Percentiles rank a stretch among this genome's conserved stretches.
phyloP scores from a whole-genome alignment of 2,888 invertebrate genomes.

The Sicus ferrugineus region DNA sequence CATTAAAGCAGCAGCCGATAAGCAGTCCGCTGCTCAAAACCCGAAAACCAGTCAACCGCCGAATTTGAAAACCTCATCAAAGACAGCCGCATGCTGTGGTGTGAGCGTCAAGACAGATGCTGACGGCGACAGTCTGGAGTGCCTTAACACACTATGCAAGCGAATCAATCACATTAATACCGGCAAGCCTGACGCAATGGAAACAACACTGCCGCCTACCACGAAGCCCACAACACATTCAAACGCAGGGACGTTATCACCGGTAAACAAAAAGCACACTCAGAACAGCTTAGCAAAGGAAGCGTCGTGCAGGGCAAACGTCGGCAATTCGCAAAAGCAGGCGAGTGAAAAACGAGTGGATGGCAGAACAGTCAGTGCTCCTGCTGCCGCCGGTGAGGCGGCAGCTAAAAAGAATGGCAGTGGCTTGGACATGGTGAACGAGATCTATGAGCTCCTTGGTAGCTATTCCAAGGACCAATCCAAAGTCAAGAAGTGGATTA shows the following conservation, averaged over 20 bases:
- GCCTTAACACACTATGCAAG: conserved; percentile 56
- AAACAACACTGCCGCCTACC: conserved; percentile 32
- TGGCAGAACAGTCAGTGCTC: conserved; percentile 16
- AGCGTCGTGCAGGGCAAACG: neutral
- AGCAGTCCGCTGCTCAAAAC: conserved; percentile 31
- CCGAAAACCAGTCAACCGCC: conserved; percentile 39
- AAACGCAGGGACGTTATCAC: neutral
- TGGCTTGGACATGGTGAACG: conserved; percentile 55
- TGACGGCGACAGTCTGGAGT: conserved; percentile 55
- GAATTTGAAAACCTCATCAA: conserved; percentile 40
- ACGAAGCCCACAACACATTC: conserved; percentile 38
- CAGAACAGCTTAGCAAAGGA: conserved; percentile 13
- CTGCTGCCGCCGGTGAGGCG: conserved; percentile 4
- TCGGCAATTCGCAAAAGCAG: neutral
- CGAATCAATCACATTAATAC: conserved; percentile 48
- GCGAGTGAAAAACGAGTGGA: neutral
- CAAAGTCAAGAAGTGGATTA: conserved; percentile 60
- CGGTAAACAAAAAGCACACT: conserved; percentile 13
- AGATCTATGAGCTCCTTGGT: conserved; percentile 58
- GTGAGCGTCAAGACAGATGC: conserved; percentile 44
- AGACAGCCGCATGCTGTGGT: conserved; percentile 38
- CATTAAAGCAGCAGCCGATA: conserved; percentile 41
- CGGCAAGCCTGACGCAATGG: conserved; percentile 33
- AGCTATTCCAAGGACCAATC: conserved; percentile 55
- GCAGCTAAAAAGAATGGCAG: conserved; percentile 42